Percentiles rank a stretch among this genome's conserved stretches.
Conservation (phyloP, 2,797 vertebrate genomes). For the Cirrhinus molitorella region DNA sequence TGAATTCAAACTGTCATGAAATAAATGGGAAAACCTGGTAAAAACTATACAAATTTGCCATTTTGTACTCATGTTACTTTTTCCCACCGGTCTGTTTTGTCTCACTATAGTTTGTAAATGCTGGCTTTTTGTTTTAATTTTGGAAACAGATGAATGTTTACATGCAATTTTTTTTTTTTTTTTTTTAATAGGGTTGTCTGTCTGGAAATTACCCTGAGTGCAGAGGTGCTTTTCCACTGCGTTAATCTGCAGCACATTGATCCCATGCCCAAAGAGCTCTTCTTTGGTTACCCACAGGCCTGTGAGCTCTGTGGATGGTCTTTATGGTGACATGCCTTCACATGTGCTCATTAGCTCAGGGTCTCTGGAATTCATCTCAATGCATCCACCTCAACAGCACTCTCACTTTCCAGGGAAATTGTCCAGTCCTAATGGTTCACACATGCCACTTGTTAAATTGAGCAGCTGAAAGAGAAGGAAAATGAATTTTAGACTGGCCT, state of each 20-base stretch:
- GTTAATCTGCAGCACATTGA: constrained; percentile 19
- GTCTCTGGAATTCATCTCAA: constrained; percentile 49
- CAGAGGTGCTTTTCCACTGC: constrained; percentile 51
- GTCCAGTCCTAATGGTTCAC: constrained; percentile 66
- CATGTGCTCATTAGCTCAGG: constrained; percentile 38
- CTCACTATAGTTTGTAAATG: constrained; percentile 26
- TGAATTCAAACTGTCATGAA: not conserved
- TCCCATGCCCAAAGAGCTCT: constrained; percentile 25
- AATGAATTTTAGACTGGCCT: constrained; percentile 41
- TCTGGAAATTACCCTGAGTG: constrained; percentile 54
- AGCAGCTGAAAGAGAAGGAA: constrained; percentile 54
- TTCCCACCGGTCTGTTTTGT: not conserved
- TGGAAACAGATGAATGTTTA: constrained; percentile 23
- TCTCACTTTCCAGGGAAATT: constrained; percentile 66
- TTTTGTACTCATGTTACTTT: not conserved
- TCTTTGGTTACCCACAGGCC: constrained; percentile 23
- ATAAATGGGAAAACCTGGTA: not conserved
- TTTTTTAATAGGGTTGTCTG: constrained; percentile 44
- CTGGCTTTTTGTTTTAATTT: constrained; percentile 10
- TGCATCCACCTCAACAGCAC: constrained; percentile 50
- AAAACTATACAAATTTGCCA: not conserved
- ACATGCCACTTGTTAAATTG: constrained; percentile 66
- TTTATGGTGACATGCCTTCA: constrained; percentile 30
- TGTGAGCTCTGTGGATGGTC: constrained; percentile 23
- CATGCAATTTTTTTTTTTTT: constrained; percentile 40